Conservation (phyloP, 2,888 invertebrate species). For the Syrphus vitripennis region DNA sequence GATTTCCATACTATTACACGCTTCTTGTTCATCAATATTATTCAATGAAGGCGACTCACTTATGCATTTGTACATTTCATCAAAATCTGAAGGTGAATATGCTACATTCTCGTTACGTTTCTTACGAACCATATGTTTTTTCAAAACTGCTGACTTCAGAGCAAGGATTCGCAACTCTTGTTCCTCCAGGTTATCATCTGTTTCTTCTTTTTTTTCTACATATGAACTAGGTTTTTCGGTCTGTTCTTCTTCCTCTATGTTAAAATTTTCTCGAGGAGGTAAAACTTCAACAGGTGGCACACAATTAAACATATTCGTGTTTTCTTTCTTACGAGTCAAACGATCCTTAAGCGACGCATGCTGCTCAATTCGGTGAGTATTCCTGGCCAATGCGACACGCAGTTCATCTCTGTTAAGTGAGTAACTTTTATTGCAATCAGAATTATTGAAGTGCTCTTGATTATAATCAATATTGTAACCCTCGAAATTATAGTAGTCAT, state of each 20-base stretch:
- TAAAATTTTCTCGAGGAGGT: background rate
- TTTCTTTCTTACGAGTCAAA: conserved; percentile 49
- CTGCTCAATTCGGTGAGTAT: conserved; percentile 32
- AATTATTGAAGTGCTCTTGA: conserved; percentile 29
- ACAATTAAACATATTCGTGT: conserved; percentile 36
- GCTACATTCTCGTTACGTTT: conserved; percentile 79
- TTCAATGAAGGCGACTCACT: conserved; percentile 72
- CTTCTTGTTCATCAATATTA: conserved; percentile 73
- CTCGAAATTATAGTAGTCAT: conserved; percentile 22
- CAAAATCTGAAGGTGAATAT: conserved; percentile 80
- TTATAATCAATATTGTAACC: conserved; percentile 51
- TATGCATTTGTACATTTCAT: conserved; percentile 74
- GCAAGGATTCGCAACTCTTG: conserved; percentile 79
- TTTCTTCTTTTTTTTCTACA: conserved; percentile 2
- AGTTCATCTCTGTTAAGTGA: conserved; percentile 76
- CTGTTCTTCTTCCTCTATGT: background rate
- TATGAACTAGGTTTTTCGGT: background rate
- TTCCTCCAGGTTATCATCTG: conserved; percentile 73
- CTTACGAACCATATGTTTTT: conserved; percentile 78
- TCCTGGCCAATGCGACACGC: conserved; percentile 75
- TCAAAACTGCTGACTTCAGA: conserved; percentile 79
- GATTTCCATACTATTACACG: conserved; percentile 75
- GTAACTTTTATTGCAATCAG: conserved; percentile 66
- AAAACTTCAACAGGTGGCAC: conserved; percentile 52
- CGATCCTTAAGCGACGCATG: conserved; percentile 53